Evolutionary conservation across 1,140 invertebrate genomes (phyloP).

Genomic region (Popillia japonica): DNA sequence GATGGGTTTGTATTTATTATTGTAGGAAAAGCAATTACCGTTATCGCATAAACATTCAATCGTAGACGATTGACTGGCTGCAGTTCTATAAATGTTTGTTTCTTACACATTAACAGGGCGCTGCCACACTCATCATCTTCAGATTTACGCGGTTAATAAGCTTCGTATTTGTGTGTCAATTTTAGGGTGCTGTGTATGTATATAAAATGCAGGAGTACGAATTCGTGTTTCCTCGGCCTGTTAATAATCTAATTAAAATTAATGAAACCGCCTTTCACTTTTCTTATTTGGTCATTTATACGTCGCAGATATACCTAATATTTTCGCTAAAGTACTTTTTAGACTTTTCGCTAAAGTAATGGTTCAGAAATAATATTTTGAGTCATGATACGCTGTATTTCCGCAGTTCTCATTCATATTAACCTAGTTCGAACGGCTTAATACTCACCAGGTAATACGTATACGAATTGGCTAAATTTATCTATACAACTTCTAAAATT

Average conservation of each 20-base stretch:
- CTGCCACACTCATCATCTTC: too few relatives aligned
- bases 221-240: too few relatives aligned
- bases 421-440: neutral
- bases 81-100: neutral
- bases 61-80: neutral
- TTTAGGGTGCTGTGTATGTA: too few relatives aligned
- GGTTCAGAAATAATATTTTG: constrained; percentile 29
- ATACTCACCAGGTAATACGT: neutral
- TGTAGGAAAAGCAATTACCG: constrained; percentile 1
- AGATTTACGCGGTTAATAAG: too few relatives aligned
- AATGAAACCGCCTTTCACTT: constrained; percentile 29
- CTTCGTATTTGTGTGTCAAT: too few relatives aligned
- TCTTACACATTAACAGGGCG: neutral
- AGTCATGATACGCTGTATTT: constrained; percentile 22
- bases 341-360: neutral
- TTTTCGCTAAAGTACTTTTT: neutral
- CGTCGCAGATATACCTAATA: neutral
- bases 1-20: neutral
- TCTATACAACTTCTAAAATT: constrained; percentile 8
- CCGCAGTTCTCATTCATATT: constrained; percentile 20
- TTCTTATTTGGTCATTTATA: constrained; percentile 10
- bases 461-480: constrained; percentile 8
- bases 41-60: neutral
- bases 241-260: neutral
- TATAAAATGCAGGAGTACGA: too few relatives aligned